These are phyloP conservation scores for Podiceps cristatus DNA, from an alignment of 2,113 vertebrate genomes.

Conservation along the genomic window DNA sequence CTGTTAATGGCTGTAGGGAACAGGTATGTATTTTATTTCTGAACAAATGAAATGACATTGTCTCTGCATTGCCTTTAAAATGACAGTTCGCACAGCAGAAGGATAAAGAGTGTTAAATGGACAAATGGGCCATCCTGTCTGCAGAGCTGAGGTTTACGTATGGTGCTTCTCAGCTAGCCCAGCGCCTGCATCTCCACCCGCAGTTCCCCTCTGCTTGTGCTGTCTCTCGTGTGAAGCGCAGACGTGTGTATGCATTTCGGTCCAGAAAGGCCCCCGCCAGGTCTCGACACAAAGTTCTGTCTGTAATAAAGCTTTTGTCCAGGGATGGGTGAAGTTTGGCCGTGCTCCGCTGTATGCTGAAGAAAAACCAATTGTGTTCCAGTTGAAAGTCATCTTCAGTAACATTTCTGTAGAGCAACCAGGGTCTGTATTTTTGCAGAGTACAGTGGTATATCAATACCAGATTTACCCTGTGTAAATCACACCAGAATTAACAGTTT, in stretches of 20 bases:
- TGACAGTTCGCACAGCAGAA: neutral
- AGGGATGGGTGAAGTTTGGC: neutral
- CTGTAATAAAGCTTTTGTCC: neutral
- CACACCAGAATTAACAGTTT: neutral
- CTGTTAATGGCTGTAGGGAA: neutral
- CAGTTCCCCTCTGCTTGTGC: neutral
- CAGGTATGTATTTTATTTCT: neutral
- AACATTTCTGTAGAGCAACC: neutral
- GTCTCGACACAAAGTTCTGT: too few species aligned
- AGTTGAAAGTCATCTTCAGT: neutral
- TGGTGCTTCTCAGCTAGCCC: neutral
- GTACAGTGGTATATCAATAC: neutral
- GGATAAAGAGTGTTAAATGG: neutral
- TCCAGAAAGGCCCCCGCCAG: neutral
- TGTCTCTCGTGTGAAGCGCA: neutral
- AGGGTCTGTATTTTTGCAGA: neutral
- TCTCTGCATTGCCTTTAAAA: neutral
- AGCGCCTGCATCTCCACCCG: neutral
- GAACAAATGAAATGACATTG: neutral
- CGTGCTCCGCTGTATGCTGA: neutral
- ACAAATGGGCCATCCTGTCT: neutral
- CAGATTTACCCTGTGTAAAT: neutral
- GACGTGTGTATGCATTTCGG: accelerated
- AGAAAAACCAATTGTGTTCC: neutral
- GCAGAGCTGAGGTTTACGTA: accelerated